Evolutionary conservation across 2,113 vertebrate genomes (phyloP).

Genomic region (Neotoma lepida): DNA sequence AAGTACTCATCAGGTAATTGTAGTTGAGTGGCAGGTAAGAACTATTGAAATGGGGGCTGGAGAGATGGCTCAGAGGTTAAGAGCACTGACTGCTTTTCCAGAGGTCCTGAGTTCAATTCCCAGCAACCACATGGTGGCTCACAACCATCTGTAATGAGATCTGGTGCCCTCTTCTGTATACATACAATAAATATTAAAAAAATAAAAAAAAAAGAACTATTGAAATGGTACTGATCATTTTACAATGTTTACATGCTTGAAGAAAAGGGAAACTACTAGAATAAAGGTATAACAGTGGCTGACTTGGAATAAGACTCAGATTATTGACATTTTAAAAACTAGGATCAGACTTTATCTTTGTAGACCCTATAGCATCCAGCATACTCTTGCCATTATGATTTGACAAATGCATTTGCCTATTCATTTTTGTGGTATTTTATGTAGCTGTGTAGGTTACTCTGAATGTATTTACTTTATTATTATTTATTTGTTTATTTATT

Average conservation of each 20-base stretch:
- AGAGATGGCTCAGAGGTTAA: too few relatives aligned
- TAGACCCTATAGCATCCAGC: not conserved
- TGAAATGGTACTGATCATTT: not conserved
- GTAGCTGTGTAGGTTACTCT: not conserved
- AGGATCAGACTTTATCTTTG: not conserved
- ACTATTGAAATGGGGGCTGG: not conserved
- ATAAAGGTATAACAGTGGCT: not conserved
- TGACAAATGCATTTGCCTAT: not conserved
- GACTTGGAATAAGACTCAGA: not conserved
- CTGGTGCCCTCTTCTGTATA: too few relatives aligned
- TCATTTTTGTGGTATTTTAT: constrained; percentile 38
- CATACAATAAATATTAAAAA: too few relatives aligned
- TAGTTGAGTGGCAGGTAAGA: not conserved
- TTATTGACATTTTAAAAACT: constrained; percentile 36
- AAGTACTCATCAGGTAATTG: not conserved
- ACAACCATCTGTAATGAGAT: too few relatives aligned
- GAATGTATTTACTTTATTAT: not conserved
- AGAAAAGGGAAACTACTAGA: constrained; percentile 6
- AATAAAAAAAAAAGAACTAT: too few relatives aligned
- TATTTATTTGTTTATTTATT: not conserved
- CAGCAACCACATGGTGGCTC: too few relatives aligned
- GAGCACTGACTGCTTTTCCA: too few relatives aligned
- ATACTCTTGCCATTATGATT: not conserved
- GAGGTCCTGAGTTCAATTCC: too few relatives aligned
- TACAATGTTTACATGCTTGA: not conserved